Conservation (phyloP, 2,113 vertebrate genomes). For the Dunckerocampus dactyliophorus region DNA sequence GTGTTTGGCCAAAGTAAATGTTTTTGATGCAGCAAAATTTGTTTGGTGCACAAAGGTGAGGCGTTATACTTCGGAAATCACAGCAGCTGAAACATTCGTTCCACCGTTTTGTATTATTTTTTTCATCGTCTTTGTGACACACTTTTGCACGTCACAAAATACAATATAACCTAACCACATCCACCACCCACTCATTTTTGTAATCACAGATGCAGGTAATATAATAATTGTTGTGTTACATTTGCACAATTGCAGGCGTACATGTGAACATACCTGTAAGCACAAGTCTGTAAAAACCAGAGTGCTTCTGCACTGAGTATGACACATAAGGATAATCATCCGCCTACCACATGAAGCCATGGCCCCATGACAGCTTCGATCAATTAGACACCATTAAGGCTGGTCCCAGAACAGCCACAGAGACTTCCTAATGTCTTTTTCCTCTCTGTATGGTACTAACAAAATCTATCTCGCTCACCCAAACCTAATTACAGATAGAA, state of each 20-base stretch:
- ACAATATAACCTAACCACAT: slow-evolving; percentile 7
- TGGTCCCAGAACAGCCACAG: slow-evolving; percentile 52
- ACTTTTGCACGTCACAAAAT: neutral
- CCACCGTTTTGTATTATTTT: too few relatives aligned
- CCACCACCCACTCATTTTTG: slow-evolving; percentile 19
- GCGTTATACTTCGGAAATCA: too few relatives aligned
- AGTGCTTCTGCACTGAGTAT: slow-evolving; percentile 21
- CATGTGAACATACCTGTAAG: slow-evolving; percentile 12
- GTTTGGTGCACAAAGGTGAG: too few relatives aligned
- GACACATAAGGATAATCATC: slow-evolving; percentile 47
- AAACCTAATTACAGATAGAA: slow-evolving; percentile 69
- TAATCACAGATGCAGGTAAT: slow-evolving; percentile 12
- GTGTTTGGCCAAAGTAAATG: too few relatives aligned
- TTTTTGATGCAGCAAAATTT: too few relatives aligned
- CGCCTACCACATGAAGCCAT: slow-evolving; percentile 39
- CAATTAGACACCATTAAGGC: slow-evolving; percentile 66
- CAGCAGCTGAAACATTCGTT: too few relatives aligned
- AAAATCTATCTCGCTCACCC: slow-evolving; percentile 39
- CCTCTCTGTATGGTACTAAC: slow-evolving; percentile 42
- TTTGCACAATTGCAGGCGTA: slow-evolving; percentile 9
- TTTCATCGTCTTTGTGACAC: too few relatives aligned
- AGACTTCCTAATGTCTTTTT: slow-evolving; percentile 55
- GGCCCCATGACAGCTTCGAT: slow-evolving; percentile 56
- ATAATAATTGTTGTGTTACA: slow-evolving; percentile 5
- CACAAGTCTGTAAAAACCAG: slow-evolving; percentile 18